Base-by-base conservation (phyloP, 2,888 invertebrate genomes). In the Orchesella flavescens region DNA sequence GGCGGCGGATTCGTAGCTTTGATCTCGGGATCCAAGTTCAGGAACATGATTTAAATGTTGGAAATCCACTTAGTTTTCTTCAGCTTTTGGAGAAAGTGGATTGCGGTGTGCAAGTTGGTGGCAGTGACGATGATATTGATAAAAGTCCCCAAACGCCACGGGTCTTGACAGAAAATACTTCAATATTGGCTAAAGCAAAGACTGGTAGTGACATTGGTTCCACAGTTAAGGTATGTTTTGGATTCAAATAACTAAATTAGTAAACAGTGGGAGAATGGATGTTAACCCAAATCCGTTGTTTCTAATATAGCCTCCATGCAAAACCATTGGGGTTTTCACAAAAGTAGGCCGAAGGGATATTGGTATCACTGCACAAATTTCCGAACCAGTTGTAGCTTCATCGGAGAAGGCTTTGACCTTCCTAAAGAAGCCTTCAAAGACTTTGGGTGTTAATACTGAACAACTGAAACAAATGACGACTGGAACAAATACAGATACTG, bases 161-260 rank as follows among this genome's bases (percentile, higher is more conserved):
- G 43, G 24, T 81, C 24, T 21, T 81, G 3, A 81, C 71, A 5
- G 81, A 84, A 17, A 71, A 86, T 24, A 69, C 87, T 63, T 87
- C 83, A 10, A 82, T 87, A 19, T 77, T 80, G 61, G 88, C 85
- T 17, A 88, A 92, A 79, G 89, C 90, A 53, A 90, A 90, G 43
- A 91, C 91, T 1, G 90, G 86, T 19, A n/a, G n/a, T n/a, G 89
- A 90, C 79, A 86, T 92, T 63, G 93, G 92, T 72, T 90, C 91
- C 80, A 92, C 71, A 0, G 43, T 53, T 5, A 87, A 86, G 84
- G 88, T 88, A 78, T 9, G 44, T 63, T n/a, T n/a, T n/a, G n/a
- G n/a, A n/a, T n/a, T n/a, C n/a, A n/a, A n/a, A n/a, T n/a, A n/a
- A n/a, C n/a, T n/a, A n/a, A n/a, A n/a, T n/a, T n/a, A n/a, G n/a